Percentiles rank a stretch among this genome's conserved stretches.
These are phyloP conservation scores for Acromyrmex charruanus DNA, from an alignment of 1,140 invertebrate genomes.

Conservation along the genomic window DNA sequence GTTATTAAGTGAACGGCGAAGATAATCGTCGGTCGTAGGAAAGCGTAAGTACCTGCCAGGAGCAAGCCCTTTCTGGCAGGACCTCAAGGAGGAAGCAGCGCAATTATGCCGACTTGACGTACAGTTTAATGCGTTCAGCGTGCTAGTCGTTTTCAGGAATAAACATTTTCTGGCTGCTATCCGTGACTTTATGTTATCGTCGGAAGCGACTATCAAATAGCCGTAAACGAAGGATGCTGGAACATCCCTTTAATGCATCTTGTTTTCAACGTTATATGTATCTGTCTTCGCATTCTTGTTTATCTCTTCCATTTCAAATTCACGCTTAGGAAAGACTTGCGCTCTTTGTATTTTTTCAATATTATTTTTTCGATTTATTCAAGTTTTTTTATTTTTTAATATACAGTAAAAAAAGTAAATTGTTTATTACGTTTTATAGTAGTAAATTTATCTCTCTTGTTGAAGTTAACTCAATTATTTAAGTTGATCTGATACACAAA, in stretches of 20 bases:
- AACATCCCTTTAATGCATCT: slow-evolving; percentile 20
- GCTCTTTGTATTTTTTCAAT: slow-evolving; percentile 7
- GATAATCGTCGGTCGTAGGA: slow-evolving; percentile 54
- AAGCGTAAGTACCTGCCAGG: slow-evolving; percentile 50
- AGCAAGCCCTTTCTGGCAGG: slow-evolving; percentile 55
- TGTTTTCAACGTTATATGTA: slow-evolving; percentile 9
- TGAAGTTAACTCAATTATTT: not conserved
- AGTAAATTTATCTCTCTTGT: slow-evolving; percentile 9
- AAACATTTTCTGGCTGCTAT: slow-evolving; percentile 40
- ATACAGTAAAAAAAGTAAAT: not conserved
- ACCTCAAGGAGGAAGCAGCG: slow-evolving; percentile 3
- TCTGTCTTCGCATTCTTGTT: slow-evolving; percentile 23
- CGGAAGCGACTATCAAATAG: slow-evolving; percentile 37
- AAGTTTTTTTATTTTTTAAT: not conserved
- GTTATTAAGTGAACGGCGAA: slow-evolving; percentile 47
- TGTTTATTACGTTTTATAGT: not conserved
- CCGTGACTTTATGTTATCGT: slow-evolving; percentile 43
- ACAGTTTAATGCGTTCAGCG: slow-evolving; percentile 45
- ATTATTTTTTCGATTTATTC: not conserved
- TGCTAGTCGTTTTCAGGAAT: slow-evolving; percentile 36
- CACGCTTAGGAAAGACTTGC: not conserved
- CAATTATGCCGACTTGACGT: slow-evolving; percentile 57
- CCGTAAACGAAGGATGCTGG: slow-evolving; percentile 14
- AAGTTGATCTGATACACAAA: not conserved
- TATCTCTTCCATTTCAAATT: slow-evolving; percentile 2